Conservation (phyloP, 2,888 invertebrate genomes). For the Apamea epomidion region DNA sequence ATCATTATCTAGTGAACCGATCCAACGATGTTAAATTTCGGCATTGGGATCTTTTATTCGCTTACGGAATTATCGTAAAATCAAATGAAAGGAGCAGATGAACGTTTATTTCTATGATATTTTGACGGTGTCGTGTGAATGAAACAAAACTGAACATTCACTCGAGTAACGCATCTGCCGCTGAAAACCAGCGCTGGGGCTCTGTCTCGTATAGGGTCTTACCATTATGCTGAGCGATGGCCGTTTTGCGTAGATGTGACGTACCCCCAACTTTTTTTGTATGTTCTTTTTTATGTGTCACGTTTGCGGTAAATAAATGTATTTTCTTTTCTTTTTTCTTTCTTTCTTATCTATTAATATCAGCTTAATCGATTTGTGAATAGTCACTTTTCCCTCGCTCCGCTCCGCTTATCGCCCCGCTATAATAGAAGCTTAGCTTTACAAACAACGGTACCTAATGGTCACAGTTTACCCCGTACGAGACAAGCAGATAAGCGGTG, state of each 20-base stretch:
- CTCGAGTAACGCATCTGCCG: neutral
- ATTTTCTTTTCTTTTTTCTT: too few relatives aligned
- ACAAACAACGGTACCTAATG: neutral
- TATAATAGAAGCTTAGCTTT: neutral
- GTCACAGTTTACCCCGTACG: conserved; percentile 11
- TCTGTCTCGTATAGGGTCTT: too few relatives aligned
- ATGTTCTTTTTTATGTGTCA: too few relatives aligned
- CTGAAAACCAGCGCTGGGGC: too few relatives aligned
- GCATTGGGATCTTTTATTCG: neutral
- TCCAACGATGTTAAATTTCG: neutral
- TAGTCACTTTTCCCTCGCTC: neutral
- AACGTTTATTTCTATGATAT: neutral
- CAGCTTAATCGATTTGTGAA: neutral
- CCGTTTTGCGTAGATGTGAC: too few relatives aligned
- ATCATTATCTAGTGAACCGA: neutral
- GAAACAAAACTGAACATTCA: neutral
- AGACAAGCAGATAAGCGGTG: conserved; percentile 33
- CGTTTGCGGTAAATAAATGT: too few relatives aligned
- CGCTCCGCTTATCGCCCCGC: neutral
- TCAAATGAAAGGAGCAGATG: neutral
- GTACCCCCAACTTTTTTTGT: too few relatives aligned
- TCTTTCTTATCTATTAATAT: neutral
- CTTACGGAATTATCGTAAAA: neutral
- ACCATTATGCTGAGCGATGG: too few relatives aligned
- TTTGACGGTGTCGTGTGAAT: neutral